Percentiles rank a stretch among this genome's conserved stretches.
Evolutionary conservation across 2,797 vertebrate species (phyloP).

Genomic region (Leontopithecus rosalia): DNA sequence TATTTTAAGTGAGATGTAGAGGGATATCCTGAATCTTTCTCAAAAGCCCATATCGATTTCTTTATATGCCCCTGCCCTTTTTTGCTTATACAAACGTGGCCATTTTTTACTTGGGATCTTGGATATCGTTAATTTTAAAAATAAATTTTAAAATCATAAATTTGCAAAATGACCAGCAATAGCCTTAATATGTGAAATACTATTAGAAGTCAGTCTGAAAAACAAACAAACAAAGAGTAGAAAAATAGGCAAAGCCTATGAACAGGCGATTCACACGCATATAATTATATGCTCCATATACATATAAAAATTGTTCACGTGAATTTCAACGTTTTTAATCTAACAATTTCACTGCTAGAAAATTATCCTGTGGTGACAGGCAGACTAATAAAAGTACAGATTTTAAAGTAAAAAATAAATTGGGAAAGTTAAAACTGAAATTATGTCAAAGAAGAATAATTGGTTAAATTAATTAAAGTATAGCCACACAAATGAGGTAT

Average conservation of each 20-base stretch:
- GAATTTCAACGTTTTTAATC: neutral
- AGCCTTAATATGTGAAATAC: neutral
- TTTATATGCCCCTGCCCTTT: neutral
- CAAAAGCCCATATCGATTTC: neutral
- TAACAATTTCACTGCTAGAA: neutral
- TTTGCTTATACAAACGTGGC: neutral
- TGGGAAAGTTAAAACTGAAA: neutral
- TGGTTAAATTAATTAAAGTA: constrained; percentile 15
- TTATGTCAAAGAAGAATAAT: neutral
- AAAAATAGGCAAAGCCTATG: neutral
- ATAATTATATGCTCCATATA: neutral
- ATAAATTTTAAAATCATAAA: constrained; percentile 11
- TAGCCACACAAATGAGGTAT: neutral
- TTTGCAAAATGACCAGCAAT: neutral
- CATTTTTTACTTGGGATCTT: neutral
- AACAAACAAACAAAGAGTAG: neutral
- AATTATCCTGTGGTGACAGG: neutral
- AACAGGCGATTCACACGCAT: neutral
- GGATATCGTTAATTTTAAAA: neutral
- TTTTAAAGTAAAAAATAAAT: neutral
- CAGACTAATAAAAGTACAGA: neutral
- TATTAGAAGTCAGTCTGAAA: neutral
- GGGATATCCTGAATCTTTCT: neutral
- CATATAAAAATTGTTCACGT: neutral
- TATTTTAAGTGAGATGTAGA: neutral